Percentiles rank a stretch among this genome's conserved stretches.
Evolutionary conservation across 2,113 vertebrate species (phyloP).

Genomic region (Connochaetes taurinus): DNA sequence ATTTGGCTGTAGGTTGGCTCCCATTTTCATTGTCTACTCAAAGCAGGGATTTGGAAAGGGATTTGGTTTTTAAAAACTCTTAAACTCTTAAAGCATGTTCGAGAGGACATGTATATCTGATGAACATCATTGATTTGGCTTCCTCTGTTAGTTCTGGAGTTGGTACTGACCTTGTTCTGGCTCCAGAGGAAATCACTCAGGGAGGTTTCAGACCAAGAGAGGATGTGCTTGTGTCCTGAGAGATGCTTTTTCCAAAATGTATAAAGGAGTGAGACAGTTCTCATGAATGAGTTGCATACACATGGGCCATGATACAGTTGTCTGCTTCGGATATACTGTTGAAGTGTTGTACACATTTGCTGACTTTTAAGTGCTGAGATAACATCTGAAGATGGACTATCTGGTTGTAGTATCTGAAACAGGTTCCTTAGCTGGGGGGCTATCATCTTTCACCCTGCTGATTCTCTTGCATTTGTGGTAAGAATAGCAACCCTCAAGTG

Average conservation of each 20-base stretch:
- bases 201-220: constrained; percentile 90
- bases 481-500: constrained; percentile 84
- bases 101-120: constrained; percentile 86
- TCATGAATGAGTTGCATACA: constrained; percentile 91
- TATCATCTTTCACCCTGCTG: constrained; percentile 88
- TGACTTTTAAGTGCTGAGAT: constrained; percentile 87
- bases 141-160: constrained; percentile 90
- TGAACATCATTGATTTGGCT: constrained; percentile 89
- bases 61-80: constrained; percentile 88
- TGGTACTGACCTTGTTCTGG: constrained; percentile 86
- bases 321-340: constrained; percentile 90
- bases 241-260: constrained; percentile 87
- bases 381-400: constrained; percentile 87
- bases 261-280: constrained; percentile 84
- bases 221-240: constrained; percentile 87
- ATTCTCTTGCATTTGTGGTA: constrained; percentile 87
- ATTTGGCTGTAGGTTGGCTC: constrained; percentile 87
- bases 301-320: constrained; percentile 93
- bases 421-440: constrained; percentile 89
- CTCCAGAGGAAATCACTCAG: constrained; percentile 90
- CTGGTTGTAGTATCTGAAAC: constrained; percentile 88
- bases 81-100: constrained; percentile 83
- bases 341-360: constrained; percentile 87
- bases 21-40: constrained; percentile 90
- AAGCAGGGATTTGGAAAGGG: constrained; percentile 92